These are phyloP conservation scores for Rhagophthalmus giganteus DNA, from an alignment of 2,888 invertebrate genomes.

Conservation along the genomic window DNA sequence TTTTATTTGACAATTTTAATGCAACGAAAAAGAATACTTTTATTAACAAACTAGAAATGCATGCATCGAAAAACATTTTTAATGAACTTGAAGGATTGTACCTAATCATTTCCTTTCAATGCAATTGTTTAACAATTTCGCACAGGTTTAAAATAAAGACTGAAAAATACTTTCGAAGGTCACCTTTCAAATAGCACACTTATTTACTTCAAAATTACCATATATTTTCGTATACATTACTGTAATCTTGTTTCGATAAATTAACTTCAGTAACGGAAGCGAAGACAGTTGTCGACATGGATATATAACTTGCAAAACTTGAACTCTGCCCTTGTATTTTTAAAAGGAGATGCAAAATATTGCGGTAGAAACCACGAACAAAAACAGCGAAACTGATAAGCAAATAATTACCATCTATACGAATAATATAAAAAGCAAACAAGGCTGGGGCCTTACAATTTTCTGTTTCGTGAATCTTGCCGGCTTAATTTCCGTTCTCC, in stretches of 20 bases:
- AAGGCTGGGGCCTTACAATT: constrained; percentile 19
- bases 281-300: constrained; percentile 7
- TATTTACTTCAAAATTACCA: too few relatives aligned
- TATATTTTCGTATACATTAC: neutral
- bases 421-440: constrained; percentile 12
- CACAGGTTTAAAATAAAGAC: too few relatives aligned
- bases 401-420: constrained; percentile 11
- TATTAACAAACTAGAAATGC: neutral
- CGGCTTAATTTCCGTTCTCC: constrained; percentile 30
- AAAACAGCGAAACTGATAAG: constrained; percentile 11
- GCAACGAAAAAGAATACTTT: neutral
- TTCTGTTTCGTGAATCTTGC: constrained; percentile 27
- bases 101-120: too few relatives aligned
- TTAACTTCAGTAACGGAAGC: constrained; percentile 3
- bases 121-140: too few relatives aligned
- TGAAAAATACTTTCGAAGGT: too few relatives aligned
- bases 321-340: constrained; percentile 1
- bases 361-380: neutral
- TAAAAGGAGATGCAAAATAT: too few relatives aligned
- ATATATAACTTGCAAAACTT: constrained; percentile 8
- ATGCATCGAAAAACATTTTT: too few relatives aligned
- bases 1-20: neutral
- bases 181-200: too few relatives aligned
- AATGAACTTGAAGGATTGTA: too few relatives aligned
- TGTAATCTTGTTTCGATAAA: constrained; percentile 6